Base-by-base conservation (phyloP, 92 coral and sea anemone genomes). In the Bergia sp. region DNA sequence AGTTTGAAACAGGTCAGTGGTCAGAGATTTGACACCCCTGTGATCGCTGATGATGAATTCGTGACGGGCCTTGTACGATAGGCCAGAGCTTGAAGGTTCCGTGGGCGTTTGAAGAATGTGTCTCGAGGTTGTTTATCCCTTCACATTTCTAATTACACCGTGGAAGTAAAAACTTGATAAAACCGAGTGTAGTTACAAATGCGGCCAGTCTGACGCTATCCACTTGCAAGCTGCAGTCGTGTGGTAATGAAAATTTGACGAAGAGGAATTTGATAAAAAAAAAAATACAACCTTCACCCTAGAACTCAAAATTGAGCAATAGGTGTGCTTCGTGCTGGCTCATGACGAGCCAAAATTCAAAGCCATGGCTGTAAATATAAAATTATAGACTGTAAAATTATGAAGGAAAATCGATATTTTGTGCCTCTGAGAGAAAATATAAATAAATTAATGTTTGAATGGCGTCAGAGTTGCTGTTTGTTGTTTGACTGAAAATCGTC, bases 401-500 rank as follows among this genome's bases (percentile, higher is more conserved):
- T 74, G 79, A 85, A 85, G 85, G 82, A 93, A 86, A 88, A 91
- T 91, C 93, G 90, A 89, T 93, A 93, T 93, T 93, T 93, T 93
- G 94, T 91, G 95, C 87, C 90, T 80, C 89, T 49, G 85, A 93
- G 76, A 80, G 84, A 86, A 91, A 86, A 86, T 90, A 93, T 93
- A 91, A 93, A 93, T 93, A 91, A 93, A 93, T 91, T 91, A 93
- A 93, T 85, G 91, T 89, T 91, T 91, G 90, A 93, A 91, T 39
- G 89, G 86, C 61, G 41, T 82, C 29, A 29, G 9, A 53, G 16
- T 53, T 53, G 58, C 3, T 53, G 58, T 53, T 53, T 53, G 58
- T 44, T 44, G 49, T 44, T 5, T 44, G 4, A 53, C 2, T 53
- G 58, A n/a, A n/a, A n/a, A n/a, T n/a, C n/a, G n/a, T n/a, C n/a